Base-by-base conservation (phyloP, 2,113 vertebrate genomes). In the Semicossyphus pulcher region DNA sequence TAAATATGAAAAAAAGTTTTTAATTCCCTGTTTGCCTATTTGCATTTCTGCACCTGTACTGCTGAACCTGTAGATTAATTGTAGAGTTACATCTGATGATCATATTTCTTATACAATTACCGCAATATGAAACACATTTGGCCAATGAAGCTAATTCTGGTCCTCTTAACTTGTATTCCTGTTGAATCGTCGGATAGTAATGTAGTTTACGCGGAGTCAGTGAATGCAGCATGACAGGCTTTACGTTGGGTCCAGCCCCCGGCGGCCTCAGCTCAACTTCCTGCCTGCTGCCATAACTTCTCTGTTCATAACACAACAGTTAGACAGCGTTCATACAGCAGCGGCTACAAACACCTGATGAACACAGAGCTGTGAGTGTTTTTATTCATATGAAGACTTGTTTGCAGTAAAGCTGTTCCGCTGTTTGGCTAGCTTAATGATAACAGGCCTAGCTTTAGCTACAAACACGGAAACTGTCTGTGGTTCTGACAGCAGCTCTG, bases 311-410 rank as follows among this genome's bases (percentile, higher is more conserved):
- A 25, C 56, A 61, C 47, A 51, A 23, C 21, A 1, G 41, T 42
- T n/a, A 36, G 41, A 26, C 51, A 10, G 47, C 3, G n/a, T n/a
- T 26, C 16, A 36, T 8, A 20, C 21, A 26, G 52, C 21, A 18
- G 36, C 23, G 21, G 6, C 36, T 10, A 29, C 45, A 77, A 51
- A 47, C 52, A 51, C 28, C 78, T 10, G 70, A 88, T 83, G 75
- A 72, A 31, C 53, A 61, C n/a, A 11, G 36, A 64, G 9, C 72
- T 8, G 90, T 92, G 57, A 89, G 89, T 90, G 12, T 23, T 51
- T 34, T 3, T 28, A 7, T 2, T 23, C 26, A 23, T 28, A 20
- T 5, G 8, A 7, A 58, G 11, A 7, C 12, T 3, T 2, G 23
- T 1, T 10, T 3, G 6, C 16, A 14, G 1, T 9, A 26, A 8